phyloP scores from a whole-genome alignment of 2,797 vertebrate species.

The Gymnothorax reevesii region DNA sequence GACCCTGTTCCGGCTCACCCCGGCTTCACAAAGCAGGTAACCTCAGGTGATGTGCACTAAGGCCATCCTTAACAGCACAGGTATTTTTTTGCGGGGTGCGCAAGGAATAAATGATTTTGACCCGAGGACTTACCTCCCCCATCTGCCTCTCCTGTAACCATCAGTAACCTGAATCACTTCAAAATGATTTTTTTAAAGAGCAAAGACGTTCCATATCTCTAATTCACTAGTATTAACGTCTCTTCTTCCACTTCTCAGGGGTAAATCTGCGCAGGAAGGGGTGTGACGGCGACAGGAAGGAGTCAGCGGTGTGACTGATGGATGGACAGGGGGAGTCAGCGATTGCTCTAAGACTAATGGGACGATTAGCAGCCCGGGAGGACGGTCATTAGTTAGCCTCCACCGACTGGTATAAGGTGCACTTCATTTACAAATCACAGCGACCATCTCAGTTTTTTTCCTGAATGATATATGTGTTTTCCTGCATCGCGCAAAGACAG shows the following conservation, averaged over 20 bases:
- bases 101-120: no score
- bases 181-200: no score
- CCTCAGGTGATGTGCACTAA: no score
- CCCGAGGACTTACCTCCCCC: no score
- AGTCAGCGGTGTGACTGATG: neutral
- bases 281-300: slow-evolving; percentile 25
- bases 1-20: neutral
- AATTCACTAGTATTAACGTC: no score
- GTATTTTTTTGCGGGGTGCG: no score
- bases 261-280: no score
- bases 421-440: slow-evolving; percentile 72
- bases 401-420: slow-evolving; percentile 74
- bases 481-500: neutral
- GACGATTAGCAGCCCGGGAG: slow-evolving; percentile 70
- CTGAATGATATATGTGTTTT: slow-evolving; percentile 19
- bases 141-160: no score
- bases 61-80: no score
- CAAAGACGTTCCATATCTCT: no score
- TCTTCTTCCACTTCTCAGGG: no score
- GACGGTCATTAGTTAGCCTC: slow-evolving; percentile 70
- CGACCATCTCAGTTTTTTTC: slow-evolving; percentile 52
- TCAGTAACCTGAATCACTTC: no score
- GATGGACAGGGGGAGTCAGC: slow-evolving; percentile 34
- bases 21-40: neutral
- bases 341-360: slow-evolving; percentile 72